Evolutionary conservation across 2,797 vertebrate species (phyloP).

Genomic region (Labeo calbasu): DNA sequence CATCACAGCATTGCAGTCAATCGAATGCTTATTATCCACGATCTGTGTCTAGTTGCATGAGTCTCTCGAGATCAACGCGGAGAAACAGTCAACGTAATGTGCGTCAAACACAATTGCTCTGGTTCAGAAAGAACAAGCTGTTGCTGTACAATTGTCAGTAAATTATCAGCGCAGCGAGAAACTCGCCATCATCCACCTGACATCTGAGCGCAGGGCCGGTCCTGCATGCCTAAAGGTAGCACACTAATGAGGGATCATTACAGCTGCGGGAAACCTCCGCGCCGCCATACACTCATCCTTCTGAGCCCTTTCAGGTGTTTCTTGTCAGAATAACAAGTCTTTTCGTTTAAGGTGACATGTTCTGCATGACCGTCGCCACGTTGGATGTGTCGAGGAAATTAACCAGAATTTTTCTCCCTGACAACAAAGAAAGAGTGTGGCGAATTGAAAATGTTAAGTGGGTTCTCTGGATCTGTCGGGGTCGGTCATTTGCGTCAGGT

Average conservation of each 20-base stretch:
- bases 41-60: not conserved
- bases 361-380: slow-evolving; percentile 45
- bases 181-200: slow-evolving; percentile 34
- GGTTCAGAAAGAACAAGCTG: slow-evolving; percentile 8
- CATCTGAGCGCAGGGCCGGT: slow-evolving; percentile 23
- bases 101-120: not conserved
- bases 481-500: slow-evolving; percentile 68
- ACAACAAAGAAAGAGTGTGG: slow-evolving; percentile 62
- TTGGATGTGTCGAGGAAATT: not conserved
- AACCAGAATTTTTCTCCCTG: not conserved
- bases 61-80: not conserved
- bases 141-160: slow-evolving; percentile 17
- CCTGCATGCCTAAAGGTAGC: slow-evolving; percentile 9
- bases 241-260: slow-evolving; percentile 58
- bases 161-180: slow-evolving; percentile 20
- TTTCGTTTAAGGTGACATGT: slow-evolving; percentile 59
- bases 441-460: slow-evolving; percentile 76
- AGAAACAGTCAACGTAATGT: not conserved
- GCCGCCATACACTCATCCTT: slow-evolving; percentile 25
- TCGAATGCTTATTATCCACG: not conserved
- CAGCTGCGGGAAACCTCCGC: slow-evolving; percentile 17
- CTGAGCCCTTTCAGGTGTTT: slow-evolving; percentile 40
- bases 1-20: slow-evolving; percentile 1
- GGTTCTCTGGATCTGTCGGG: slow-evolving; percentile 61
- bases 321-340: slow-evolving; percentile 52